phyloP scores from a whole-genome alignment of 2,113 vertebrate species.

The Choloepus hoffmanni region DNA sequence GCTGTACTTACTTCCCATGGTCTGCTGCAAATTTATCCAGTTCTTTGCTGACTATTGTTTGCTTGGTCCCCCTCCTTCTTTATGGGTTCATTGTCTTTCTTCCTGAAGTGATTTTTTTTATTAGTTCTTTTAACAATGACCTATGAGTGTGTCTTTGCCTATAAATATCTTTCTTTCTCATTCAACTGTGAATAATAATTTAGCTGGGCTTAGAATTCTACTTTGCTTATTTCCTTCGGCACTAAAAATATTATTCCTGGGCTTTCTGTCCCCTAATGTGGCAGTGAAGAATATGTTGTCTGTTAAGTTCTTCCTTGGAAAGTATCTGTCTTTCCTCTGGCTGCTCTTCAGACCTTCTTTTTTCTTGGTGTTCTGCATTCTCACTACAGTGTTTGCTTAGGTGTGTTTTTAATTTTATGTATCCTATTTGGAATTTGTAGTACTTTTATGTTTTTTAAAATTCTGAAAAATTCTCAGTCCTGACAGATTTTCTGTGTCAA shows the following conservation, averaged over 20 bases:
- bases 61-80: not conserved
- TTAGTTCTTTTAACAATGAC: not conserved
- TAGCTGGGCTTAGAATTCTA: not conserved
- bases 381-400: not conserved
- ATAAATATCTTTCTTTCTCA: not conserved
- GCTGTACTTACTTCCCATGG: rapidly evolving
- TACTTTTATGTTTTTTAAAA: not conserved
- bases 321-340: not conserved
- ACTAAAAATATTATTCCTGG: not conserved
- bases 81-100: not conserved
- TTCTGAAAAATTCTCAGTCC: not conserved
- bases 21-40: rapidly evolving
- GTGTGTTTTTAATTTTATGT: not conserved
- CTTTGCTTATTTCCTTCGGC: not conserved
- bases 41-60: not conserved
- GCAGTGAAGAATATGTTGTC: not conserved
- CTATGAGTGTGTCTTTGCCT: not conserved
- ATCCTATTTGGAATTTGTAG: not conserved
- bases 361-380: not conserved
- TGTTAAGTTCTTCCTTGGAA: not conserved
- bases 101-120: not conserved
- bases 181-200: not conserved
- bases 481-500: not conserved
- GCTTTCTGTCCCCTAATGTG: not conserved
- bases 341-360: not conserved